Conservation (phyloP, 2,797 vertebrate species). For the Pteropus rufus region DNA sequence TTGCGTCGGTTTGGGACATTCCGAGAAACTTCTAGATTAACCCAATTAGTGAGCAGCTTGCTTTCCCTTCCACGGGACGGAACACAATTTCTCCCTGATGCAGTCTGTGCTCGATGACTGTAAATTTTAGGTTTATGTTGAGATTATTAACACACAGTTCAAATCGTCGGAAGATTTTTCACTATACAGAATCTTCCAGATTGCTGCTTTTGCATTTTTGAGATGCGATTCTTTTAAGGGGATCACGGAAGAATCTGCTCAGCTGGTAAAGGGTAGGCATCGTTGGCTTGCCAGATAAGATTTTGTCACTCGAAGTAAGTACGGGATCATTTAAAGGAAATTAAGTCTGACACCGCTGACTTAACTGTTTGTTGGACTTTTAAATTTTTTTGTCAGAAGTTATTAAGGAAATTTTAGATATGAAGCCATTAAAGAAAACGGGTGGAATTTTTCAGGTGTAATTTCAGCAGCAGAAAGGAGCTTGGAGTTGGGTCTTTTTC, state of each 20-base stretch:
- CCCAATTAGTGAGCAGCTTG: not conserved
- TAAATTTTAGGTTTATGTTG: not conserved
- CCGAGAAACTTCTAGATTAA: conserved; percentile 38
- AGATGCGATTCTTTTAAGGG: not conserved
- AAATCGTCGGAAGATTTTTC: not conserved
- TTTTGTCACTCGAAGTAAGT: not conserved
- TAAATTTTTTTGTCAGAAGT: conserved; percentile 37
- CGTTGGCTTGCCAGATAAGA: conserved; percentile 10
- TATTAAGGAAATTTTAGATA: conserved; percentile 5
- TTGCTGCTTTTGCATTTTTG: not conserved
- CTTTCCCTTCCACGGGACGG: not conserved
- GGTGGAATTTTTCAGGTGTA: not conserved
- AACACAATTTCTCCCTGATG: not conserved
- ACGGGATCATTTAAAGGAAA: not conserved
- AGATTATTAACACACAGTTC: not conserved
- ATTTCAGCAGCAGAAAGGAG: not conserved
- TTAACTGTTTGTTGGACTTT: not conserved
- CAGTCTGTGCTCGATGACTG: not conserved
- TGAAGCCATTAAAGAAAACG: not conserved
- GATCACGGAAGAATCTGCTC: not conserved
- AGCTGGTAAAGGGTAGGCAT: not conserved
- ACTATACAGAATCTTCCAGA: not conserved
- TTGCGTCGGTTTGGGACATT: conserved; percentile 22
- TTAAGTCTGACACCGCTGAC: not conserved
- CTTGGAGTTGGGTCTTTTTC: not conserved